A percentile compares a stretch with the other conserved stretches of the same genome.
phyloP scores from a whole-genome alignment of 2,797 vertebrate genomes.

The Thaleichthys pacificus region DNA sequence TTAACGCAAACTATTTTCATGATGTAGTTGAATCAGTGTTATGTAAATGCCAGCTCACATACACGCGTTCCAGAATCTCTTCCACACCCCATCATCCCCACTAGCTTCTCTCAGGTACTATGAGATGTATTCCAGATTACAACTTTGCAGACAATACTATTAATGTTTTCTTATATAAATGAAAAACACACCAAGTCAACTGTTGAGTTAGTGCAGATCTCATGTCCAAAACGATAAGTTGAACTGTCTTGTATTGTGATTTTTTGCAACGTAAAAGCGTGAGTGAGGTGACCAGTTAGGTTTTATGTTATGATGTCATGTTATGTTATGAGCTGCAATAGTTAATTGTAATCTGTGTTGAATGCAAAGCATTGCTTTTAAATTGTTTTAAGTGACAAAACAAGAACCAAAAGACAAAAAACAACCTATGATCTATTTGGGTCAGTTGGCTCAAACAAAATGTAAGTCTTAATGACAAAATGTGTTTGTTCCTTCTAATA shows the following conservation, averaged over 20 bases:
- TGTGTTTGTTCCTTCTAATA: slow-evolving; percentile 73
- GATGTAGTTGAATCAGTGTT: slow-evolving; percentile 13
- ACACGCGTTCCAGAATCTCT: slow-evolving; percentile 56
- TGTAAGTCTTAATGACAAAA: slow-evolving; percentile 99
- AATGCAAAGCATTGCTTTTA: slow-evolving; percentile 86
- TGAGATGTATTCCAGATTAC: slow-evolving; percentile 48
- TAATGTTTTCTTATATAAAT: slow-evolving; percentile 58
- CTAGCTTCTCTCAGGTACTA: slow-evolving; percentile 54
- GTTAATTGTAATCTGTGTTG: slow-evolving; percentile 80
- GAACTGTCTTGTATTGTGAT: slow-evolving; percentile 55
- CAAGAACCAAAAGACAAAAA: slow-evolving; percentile 65
- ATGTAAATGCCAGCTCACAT: slow-evolving; percentile 34
- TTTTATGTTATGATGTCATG: slow-evolving; percentile 81
- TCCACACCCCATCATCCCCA: slow-evolving; percentile 64
- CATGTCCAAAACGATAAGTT: slow-evolving; percentile 46
- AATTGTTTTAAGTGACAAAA: slow-evolving; percentile 76
- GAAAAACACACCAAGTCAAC: slow-evolving; percentile 52
- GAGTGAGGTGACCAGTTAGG: slow-evolving; percentile 66
- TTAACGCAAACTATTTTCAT: slow-evolving; percentile 10
- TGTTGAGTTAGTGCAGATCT: slow-evolving; percentile 62
- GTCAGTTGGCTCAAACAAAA: slow-evolving; percentile 98
- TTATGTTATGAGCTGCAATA: slow-evolving; percentile 82
- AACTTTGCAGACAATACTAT: slow-evolving; percentile 49
- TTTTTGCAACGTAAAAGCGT: slow-evolving; percentile 66
- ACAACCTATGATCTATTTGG: slow-evolving; percentile 85